A percentile compares a stretch with the other conserved stretches of the same genome.
Evolutionary conservation across 2,113 vertebrate species (phyloP).

Genomic region (Corythaeola cristata): DNA sequence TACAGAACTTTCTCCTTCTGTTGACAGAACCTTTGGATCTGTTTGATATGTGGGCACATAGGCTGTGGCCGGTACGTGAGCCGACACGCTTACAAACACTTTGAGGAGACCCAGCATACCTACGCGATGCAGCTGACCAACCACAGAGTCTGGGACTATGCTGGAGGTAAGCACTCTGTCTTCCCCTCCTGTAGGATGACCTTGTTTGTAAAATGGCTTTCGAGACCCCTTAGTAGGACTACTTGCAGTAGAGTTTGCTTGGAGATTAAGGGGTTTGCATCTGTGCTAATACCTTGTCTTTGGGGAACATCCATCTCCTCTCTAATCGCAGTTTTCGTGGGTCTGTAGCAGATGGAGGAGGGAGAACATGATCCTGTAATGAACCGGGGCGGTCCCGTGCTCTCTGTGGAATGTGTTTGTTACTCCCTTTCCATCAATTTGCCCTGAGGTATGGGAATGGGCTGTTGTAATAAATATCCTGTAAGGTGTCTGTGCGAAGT

Average conservation of each 20-base stretch:
- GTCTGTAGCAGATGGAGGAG: background rate
- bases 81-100: slow-evolving; percentile 96
- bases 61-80: slow-evolving; percentile 96
- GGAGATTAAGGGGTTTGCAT: background rate
- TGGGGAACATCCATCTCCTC: background rate
- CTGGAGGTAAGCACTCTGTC: slow-evolving; percentile 80
- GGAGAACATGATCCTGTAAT: background rate
- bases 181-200: background rate
- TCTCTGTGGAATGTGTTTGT: background rate
- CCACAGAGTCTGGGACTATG: slow-evolving; percentile 98
- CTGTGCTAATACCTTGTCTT: background rate
- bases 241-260: background rate
- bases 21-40: slow-evolving; percentile 97
- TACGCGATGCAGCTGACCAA: slow-evolving; percentile 99
- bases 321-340: background rate
- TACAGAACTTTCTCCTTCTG: background rate
- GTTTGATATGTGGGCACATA: slow-evolving; percentile 96
- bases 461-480: background rate
- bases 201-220: background rate
- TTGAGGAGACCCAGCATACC: slow-evolving; percentile 97
- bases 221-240: fast-evolving
- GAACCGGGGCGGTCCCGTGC: background rate
- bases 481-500: background rate
- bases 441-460: background rate
- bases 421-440: background rate